Evolutionary conservation across 2,797 vertebrate genomes (phyloP).

Genomic region (Xenops minutus): DNA sequence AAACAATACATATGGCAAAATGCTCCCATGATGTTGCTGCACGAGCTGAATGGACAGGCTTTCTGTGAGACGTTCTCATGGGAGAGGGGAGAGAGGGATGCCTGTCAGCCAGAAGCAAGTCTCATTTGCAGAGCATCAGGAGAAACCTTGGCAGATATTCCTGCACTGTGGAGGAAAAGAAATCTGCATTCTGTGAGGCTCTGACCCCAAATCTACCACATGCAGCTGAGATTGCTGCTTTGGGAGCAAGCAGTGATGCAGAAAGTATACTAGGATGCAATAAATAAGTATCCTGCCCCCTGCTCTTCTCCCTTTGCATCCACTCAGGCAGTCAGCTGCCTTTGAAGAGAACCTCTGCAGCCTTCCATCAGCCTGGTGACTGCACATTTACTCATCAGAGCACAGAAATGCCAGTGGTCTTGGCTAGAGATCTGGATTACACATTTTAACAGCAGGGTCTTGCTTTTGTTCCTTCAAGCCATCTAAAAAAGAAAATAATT

Average conservation of each 20-base stretch:
- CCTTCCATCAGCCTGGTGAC: background rate
- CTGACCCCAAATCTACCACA: background rate
- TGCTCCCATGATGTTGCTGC: background rate
- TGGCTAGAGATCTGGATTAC: background rate
- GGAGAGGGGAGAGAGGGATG: background rate
- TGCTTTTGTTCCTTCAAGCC: background rate
- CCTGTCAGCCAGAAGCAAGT: background rate
- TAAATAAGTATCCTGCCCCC: background rate
- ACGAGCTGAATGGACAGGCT: accelerated
- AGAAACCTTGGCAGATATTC: background rate
- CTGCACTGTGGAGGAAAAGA: background rate
- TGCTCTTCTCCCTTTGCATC: background rate
- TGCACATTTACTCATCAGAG: background rate
- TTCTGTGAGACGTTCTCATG: background rate
- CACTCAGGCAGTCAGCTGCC: background rate
- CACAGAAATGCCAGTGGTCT: background rate
- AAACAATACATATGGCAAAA: background rate
- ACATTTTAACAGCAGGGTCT: background rate
- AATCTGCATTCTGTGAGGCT: background rate
- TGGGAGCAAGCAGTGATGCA: background rate
- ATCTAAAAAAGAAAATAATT: background rate
- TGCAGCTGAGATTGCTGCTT: background rate
- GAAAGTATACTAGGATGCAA: background rate
- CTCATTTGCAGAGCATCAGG: background rate
- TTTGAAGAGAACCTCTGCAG: background rate